A percentile compares a stretch with the other conserved stretches of the same genome.
Evolutionary conservation across 2,888 invertebrate species (phyloP).

Genomic region (Anticlea derivata): DNA sequence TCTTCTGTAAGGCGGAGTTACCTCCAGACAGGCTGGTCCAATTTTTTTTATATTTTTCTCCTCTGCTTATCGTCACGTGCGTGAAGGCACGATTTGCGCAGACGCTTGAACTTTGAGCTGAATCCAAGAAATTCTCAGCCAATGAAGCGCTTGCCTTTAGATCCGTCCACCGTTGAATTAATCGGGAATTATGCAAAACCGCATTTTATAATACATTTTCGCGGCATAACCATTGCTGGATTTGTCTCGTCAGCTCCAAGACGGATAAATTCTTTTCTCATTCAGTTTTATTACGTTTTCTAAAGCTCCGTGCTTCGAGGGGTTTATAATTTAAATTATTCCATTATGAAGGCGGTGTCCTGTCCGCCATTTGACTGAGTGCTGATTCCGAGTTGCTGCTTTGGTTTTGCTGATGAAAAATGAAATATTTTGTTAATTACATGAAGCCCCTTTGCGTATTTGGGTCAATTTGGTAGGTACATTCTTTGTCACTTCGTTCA

Average conservation of each 20-base stretch:
- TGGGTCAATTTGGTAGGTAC: too few relatives aligned
- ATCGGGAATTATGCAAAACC: constrained; percentile 61
- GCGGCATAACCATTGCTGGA: constrained; percentile 52
- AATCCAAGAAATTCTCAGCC: too few relatives aligned
- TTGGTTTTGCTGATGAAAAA: constrained; percentile 10
- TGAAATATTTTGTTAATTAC: background rate
- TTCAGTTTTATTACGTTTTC: constrained; percentile 65
- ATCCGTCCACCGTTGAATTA: too few relatives aligned
- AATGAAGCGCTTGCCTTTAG: too few relatives aligned
- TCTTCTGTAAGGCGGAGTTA: too few relatives aligned
- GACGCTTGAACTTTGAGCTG: too few relatives aligned
- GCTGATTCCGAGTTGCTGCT: constrained; percentile 17
- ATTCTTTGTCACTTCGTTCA: too few relatives aligned
- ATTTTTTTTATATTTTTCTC: too few relatives aligned
- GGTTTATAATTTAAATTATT: constrained; percentile 72
- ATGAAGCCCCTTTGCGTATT: too few relatives aligned
- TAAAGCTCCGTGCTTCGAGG: constrained; percentile 51
- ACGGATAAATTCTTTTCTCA: constrained; percentile 58
- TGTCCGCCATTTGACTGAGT: constrained; percentile 31
- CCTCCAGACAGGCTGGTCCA: too few relatives aligned
- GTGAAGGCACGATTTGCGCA: too few relatives aligned
- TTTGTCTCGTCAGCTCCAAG: constrained; percentile 61
- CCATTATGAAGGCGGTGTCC: constrained; percentile 55
- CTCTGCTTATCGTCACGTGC: too few relatives aligned
- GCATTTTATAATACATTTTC: constrained; percentile 63